phyloP scores from a whole-genome alignment of 2,888 invertebrate species.

The Apoderus coryli region DNA sequence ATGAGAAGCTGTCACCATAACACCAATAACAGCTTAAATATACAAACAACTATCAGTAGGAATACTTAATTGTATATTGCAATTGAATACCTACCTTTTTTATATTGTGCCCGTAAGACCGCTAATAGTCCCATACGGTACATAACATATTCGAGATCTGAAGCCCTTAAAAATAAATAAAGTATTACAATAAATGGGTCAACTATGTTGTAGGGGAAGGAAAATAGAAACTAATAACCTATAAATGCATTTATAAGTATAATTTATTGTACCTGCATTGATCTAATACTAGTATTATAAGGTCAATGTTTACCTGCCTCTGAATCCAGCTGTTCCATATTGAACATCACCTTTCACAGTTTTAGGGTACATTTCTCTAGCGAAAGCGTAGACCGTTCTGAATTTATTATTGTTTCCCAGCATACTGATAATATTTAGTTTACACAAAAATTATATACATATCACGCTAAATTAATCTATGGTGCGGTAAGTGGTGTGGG shows the following conservation, averaged over 20 bases:
- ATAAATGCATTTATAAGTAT: slow-evolving; percentile 4
- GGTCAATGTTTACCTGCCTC: slow-evolving; percentile 69
- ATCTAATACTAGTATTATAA: too few species aligned
- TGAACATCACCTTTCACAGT: slow-evolving; percentile 49
- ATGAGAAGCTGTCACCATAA: slow-evolving; percentile 99
- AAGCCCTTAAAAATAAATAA: slow-evolving; percentile 48
- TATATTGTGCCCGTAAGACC: slow-evolving; percentile 69
- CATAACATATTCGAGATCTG: slow-evolving; percentile 75
- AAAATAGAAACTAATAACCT: slow-evolving; percentile 14
- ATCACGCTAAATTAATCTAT: too few species aligned
- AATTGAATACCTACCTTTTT: slow-evolving; percentile 45
- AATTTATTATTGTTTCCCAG: slow-evolving; percentile 20
- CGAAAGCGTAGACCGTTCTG: slow-evolving; percentile 60
- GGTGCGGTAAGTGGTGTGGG: slow-evolving; percentile 1
- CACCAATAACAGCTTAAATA: slow-evolving; percentile 60
- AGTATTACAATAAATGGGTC: slow-evolving; percentile 7
- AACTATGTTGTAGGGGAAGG: slow-evolving; percentile 8
- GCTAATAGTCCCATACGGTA: slow-evolving; percentile 91
- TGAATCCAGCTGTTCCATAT: slow-evolving; percentile 79
- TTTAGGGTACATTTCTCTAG: slow-evolving; percentile 64
- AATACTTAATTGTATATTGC: too few species aligned
- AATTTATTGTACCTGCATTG: background rate
- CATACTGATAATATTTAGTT: too few species aligned
- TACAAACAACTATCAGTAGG: slow-evolving; percentile 10
- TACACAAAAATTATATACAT: too few species aligned